Evolutionary conservation across 2,113 vertebrate species (phyloP).

Genomic region (Chaetodon auriga): DNA sequence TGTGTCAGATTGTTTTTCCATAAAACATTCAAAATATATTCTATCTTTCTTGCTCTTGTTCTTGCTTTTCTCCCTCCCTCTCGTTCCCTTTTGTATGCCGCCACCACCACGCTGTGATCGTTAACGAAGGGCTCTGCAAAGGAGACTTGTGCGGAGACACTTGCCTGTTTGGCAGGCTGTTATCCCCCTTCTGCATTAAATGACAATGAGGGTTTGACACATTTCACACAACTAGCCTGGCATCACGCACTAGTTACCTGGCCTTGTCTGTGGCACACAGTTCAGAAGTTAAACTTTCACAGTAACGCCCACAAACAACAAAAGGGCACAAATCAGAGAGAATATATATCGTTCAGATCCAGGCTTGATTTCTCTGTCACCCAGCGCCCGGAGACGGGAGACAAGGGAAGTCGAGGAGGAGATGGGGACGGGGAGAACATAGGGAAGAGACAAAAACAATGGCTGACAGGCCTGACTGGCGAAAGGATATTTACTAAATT

Average conservation of each 20-base stretch:
- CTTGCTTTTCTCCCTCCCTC: conserved; percentile 58
- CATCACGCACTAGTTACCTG: conserved; percentile 61
- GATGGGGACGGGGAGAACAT: conserved; percentile 16
- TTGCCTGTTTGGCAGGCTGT: conserved; percentile 70
- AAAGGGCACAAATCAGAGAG: conserved; percentile 69
- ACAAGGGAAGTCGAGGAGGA: conserved; percentile 20
- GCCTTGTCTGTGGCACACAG: conserved; percentile 42
- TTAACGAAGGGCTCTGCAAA: conserved; percentile 73
- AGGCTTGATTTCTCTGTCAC: conserved; percentile 54
- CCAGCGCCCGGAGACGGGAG: conserved; percentile 24
- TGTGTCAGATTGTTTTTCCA: conserved; percentile 99
- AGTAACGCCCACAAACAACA: conserved; percentile 55
- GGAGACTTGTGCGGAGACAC: conserved; percentile 55
- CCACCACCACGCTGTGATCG: conserved; percentile 55
- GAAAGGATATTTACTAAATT: conserved; percentile 86
- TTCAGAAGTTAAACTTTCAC: conserved; percentile 69
- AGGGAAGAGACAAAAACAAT: conserved; percentile 69
- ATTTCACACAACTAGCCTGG: conserved; percentile 60
- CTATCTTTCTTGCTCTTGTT: conserved; percentile 86
- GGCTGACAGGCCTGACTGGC: conserved; percentile 84
- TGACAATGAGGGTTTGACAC: conserved; percentile 71
- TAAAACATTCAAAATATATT: conserved; percentile 99
- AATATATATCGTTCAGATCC: conserved; percentile 49
- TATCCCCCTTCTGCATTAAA: conserved; percentile 72
- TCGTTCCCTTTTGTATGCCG: conserved; percentile 46